A percentile compares a stretch with the other conserved stretches of the same genome.
phyloP scores from a whole-genome alignment of 1,140 invertebrate species.

The Lasioglossum baleicum region DNA sequence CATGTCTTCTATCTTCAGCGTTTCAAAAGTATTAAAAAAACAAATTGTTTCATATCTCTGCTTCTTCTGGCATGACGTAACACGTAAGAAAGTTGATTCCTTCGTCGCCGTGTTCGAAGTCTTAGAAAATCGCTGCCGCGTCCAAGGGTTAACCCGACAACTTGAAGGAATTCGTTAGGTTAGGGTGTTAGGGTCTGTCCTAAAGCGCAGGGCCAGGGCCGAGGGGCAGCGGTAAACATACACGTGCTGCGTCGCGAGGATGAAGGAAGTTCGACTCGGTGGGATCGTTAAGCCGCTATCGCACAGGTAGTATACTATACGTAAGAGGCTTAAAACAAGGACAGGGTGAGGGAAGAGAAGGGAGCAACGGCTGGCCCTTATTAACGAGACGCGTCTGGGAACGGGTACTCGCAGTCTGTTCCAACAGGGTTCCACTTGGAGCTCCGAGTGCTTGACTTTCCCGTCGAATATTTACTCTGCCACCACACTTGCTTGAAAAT shows the following conservation, averaged over 20 bases:
- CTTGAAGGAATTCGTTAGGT: background rate
- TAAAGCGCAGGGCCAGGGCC: background rate
- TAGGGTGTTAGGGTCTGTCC: background rate
- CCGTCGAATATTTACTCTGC: no score
- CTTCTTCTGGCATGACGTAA: no score
- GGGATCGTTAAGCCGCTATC: conserved; percentile 38
- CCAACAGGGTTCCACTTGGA: no score
- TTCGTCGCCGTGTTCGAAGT: no score
- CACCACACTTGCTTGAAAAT: no score
- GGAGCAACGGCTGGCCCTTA: conserved; percentile 15
- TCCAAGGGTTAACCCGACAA: background rate
- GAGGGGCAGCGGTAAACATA: background rate
- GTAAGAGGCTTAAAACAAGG: conserved; percentile 44
- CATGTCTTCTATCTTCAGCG: no score
- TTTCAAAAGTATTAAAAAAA: no score
- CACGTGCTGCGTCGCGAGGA: background rate
- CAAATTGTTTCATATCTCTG: no score
- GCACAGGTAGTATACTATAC: background rate
- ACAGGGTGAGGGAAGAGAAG: background rate
- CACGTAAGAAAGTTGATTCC: no score
- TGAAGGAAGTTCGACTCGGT: conserved; percentile 28
- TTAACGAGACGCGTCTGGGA: conserved; percentile 38
- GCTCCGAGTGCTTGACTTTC: background rate
- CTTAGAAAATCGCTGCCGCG: no score
- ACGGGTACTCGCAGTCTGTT: background rate